phyloP scores from a whole-genome alignment of 1,140 invertebrate species.

The Stenopsyche tienmushanensis region DNA sequence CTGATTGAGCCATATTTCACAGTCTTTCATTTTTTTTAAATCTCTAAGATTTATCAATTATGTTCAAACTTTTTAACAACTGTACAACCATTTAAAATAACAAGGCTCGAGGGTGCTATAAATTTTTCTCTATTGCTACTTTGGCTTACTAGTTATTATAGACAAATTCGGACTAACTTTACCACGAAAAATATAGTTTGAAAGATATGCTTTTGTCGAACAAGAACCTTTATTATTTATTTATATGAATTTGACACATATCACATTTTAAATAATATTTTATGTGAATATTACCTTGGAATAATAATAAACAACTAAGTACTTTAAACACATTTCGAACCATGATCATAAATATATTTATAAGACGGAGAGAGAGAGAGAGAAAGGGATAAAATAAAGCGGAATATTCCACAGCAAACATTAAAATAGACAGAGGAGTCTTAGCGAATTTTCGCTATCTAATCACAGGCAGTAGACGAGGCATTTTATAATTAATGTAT shows the following conservation, averaged over 20 bases:
- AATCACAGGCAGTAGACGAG: neutral
- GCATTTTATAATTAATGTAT: neutral
- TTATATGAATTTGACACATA: neutral
- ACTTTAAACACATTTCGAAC: too few relatives aligned
- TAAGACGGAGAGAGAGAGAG: neutral
- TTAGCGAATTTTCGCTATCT: neutral
- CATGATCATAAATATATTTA: too few relatives aligned
- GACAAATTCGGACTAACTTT: neutral
- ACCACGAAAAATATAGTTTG: neutral
- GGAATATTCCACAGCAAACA: too few relatives aligned
- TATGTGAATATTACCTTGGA: too few relatives aligned
- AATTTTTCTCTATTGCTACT: neutral
- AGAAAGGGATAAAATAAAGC: neutral
- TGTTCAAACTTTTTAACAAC: neutral
- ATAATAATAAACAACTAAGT: neutral
- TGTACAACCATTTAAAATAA: neutral
- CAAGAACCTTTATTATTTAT: neutral
- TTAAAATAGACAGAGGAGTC: too few relatives aligned
- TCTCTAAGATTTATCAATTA: neutral
- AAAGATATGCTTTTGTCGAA: neutral
- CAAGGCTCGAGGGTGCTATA: neutral
- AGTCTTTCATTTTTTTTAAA: conserved; percentile 14
- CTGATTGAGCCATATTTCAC: conserved; percentile 24
- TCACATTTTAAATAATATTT: neutral
- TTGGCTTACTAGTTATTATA: neutral